These are phyloP conservation scores for Rhineura floridana DNA, from an alignment of 2,113 vertebrate genomes.

Conservation along the genomic window DNA sequence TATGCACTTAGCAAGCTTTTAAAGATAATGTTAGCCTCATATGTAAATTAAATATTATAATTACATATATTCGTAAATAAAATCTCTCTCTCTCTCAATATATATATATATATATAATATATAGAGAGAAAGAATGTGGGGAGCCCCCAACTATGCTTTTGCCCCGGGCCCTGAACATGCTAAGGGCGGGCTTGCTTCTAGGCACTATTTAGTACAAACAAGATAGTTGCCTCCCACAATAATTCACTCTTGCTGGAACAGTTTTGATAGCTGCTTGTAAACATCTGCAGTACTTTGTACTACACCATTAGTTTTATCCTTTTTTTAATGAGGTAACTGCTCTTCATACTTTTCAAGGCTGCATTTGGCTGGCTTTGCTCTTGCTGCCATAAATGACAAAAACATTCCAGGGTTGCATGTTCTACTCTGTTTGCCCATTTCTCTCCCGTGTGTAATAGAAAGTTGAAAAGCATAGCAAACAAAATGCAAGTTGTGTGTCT, in stretches of 20 bases:
- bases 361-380: neutral
- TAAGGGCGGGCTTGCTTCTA: too few relatives aligned
- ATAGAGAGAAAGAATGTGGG: too few relatives aligned
- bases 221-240: neutral
- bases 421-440: neutral
- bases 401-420: neutral
- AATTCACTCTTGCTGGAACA: neutral
- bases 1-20: too few relatives aligned
- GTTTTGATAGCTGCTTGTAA: neutral
- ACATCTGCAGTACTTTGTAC: neutral
- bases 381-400: neutral
- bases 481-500: neutral
- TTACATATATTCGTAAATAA: too few relatives aligned
- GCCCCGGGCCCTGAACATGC: too few relatives aligned
- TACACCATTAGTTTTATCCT: neutral
- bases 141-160: too few relatives aligned
- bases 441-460: neutral
- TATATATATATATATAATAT: too few relatives aligned
- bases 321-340: rapidly evolving
- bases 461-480: neutral
- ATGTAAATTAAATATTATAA: too few relatives aligned
- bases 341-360: neutral
- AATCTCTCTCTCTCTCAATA: too few relatives aligned
- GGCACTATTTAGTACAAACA: neutral
- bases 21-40: too few relatives aligned